Percentiles rank a stretch among this genome's conserved stretches.
Evolutionary conservation across 64 coral and sea anemone genomes (phyloP).

Genomic region (Actinia tenebrosa): DNA sequence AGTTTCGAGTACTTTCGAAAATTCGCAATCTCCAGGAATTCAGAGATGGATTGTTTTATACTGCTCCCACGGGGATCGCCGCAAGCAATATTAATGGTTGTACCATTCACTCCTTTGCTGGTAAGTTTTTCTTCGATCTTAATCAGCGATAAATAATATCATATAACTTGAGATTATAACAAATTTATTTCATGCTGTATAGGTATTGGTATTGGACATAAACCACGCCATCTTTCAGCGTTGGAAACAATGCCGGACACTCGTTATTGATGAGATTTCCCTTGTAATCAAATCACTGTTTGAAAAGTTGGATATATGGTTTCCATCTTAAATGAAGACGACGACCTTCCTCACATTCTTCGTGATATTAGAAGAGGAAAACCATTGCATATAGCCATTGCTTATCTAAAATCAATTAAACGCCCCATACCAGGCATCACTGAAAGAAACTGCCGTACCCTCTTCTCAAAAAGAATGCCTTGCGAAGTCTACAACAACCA

Average conservation of each 20-base stretch:
- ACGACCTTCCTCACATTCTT: too few relatives aligned
- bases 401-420: background rate
- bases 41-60: background rate
- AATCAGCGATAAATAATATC: background rate
- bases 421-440: background rate
- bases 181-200: background rate
- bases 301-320: too few relatives aligned
- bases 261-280: too few relatives aligned
- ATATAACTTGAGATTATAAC: background rate
- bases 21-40: conserved; percentile 12
- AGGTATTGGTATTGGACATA: background rate
- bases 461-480: background rate
- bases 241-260: too few relatives aligned
- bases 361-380: too few relatives aligned
- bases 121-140: background rate
- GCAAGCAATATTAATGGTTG: conserved; percentile 1
- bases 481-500: background rate
- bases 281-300: too few relatives aligned
- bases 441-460: background rate
- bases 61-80: background rate
- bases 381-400: too few relatives aligned
- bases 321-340: too few relatives aligned
- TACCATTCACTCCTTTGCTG: conserved; percentile 51
- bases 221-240: too few relatives aligned
- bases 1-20: conserved; percentile 19